Base-by-base conservation (phyloP, 2,888 invertebrate species). In the Drosophila seclusa region DNA sequence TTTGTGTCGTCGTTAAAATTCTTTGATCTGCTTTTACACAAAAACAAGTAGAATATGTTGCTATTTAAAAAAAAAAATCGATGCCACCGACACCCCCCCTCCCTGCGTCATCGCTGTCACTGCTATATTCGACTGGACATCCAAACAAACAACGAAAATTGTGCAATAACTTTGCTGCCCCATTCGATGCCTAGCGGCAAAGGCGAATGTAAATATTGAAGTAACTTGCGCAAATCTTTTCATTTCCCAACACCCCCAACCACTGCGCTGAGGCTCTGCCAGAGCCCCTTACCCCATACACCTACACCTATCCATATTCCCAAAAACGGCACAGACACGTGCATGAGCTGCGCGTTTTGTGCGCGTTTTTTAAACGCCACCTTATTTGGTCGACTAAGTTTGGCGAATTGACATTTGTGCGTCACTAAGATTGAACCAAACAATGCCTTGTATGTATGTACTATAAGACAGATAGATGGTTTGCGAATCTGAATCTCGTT, bases 351-450 rank as follows among this genome's bases (percentile, higher is more conserved):
- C 54, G 82, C 70, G 82, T 68, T 82, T 74, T 66, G 61, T 31
- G 62, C 54, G 74, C 80, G 69, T 54, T 80, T 82, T 82, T 73
- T 61, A 84, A 87, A 82, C 82, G 78, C 74, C 75, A 68, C 84
- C 84, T 68, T 85, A 84, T 84, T 82, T 84, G 87, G 83, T 16
- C 42, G 48, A 36, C 24, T 64, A 40, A 11, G 42, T 48, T 67
- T 64, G 48, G 66, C 48, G 36, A 55, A 59, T 38, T 48, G 74
- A 59, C 32, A 61, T 65, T 40, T 76, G 64, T 73, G 78, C 77
- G 78, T 73, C 73, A 76, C 76, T 55, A 48, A 64, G 78, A 70
- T 74, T 64, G 34, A 38, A 50, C 61, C 60, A 65, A 71, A 58
- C 68, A 71, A 64, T 74, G 67, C 79, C 77, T 61, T 78, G 48